Conservation (phyloP, 1,140 invertebrate species). For the Drosophila azteca region DNA sequence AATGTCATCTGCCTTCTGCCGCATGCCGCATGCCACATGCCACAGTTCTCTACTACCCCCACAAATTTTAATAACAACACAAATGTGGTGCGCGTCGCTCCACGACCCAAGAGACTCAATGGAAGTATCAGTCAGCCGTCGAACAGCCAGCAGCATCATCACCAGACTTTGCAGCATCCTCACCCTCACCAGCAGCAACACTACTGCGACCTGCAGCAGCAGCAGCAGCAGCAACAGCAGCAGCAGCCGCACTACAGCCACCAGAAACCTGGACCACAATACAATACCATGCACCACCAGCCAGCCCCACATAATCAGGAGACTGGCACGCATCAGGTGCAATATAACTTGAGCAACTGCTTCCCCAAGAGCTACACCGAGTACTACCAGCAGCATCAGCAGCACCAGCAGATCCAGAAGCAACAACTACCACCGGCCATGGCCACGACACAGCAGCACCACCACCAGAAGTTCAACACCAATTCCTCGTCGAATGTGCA, state of each 20-base stretch:
- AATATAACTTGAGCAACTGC: slow-evolving; percentile 71
- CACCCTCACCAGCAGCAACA: slow-evolving; percentile 46
- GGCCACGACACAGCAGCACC: slow-evolving; percentile 27
- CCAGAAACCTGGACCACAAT: slow-evolving; percentile 47
- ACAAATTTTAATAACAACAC: slow-evolving; percentile 83
- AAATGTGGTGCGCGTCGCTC: slow-evolving; percentile 78
- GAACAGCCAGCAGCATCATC: slow-evolving; percentile 49
- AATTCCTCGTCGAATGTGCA: slow-evolving; percentile 62
- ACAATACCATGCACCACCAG: slow-evolving; percentile 67
- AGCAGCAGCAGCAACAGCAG: slow-evolving; percentile 30
- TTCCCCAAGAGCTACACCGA: slow-evolving; percentile 75
- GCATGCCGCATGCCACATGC: slow-evolving; percentile 11
- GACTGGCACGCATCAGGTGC: slow-evolving; percentile 45
- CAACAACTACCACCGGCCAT: slow-evolving; percentile 26
- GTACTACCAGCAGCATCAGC: slow-evolving; percentile 64
- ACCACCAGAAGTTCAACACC: slow-evolving; percentile 40
- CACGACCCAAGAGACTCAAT: slow-evolving; percentile 79
- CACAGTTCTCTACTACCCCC: slow-evolving; percentile 80
- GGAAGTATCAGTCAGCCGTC: slow-evolving; percentile 69
- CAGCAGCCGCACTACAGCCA: slow-evolving; percentile 21
- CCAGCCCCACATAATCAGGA: slow-evolving; percentile 40
- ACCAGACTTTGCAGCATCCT: slow-evolving; percentile 54
- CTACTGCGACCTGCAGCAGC: slow-evolving; percentile 50
- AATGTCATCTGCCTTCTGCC: slow-evolving; percentile 12
- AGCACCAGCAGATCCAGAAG: slow-evolving; percentile 38